Percentiles rank a stretch among this genome's conserved stretches.
Conservation (phyloP, 1,140 invertebrate genomes). For the Chironomus tepperi region DNA sequence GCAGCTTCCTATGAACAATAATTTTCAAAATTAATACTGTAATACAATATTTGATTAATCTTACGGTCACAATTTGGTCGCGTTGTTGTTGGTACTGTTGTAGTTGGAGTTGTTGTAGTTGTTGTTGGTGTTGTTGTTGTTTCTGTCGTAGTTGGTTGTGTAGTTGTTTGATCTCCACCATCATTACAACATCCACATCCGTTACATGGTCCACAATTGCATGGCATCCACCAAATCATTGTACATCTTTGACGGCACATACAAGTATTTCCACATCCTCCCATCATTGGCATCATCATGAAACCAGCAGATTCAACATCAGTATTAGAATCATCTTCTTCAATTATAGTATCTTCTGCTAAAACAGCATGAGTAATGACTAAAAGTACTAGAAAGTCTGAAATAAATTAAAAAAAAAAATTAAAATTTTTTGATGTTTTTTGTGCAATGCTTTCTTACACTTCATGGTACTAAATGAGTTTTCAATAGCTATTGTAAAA, state of each 20-base stretch:
- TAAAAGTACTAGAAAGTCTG: not conserved
- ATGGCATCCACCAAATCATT: not conserved
- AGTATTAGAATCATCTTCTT: not conserved
- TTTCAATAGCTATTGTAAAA: not conserved
- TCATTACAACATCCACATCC: not conserved
- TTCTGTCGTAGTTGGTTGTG: not conserved
- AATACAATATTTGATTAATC: no score
- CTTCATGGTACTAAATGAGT: not conserved
- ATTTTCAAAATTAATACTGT: no score
- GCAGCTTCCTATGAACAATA: not conserved
- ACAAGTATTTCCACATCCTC: not conserved
- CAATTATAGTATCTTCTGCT: not conserved
- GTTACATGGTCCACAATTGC: not conserved
- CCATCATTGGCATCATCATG: not conserved
- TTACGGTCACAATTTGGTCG: no score
- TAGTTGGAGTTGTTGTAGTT: not conserved
- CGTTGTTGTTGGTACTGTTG: no score
- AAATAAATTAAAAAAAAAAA: not conserved
- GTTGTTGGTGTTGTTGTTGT: not conserved
- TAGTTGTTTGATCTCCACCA: not conserved
- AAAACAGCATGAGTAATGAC: not conserved
- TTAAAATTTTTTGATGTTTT: no score
- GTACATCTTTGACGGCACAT: not conserved
- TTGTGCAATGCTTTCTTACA: not conserved
- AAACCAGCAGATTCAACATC: not conserved